These are phyloP conservation scores for Dolichoris vasculosae DNA, from an alignment of 1,140 invertebrate species.

Conservation along the genomic window DNA sequence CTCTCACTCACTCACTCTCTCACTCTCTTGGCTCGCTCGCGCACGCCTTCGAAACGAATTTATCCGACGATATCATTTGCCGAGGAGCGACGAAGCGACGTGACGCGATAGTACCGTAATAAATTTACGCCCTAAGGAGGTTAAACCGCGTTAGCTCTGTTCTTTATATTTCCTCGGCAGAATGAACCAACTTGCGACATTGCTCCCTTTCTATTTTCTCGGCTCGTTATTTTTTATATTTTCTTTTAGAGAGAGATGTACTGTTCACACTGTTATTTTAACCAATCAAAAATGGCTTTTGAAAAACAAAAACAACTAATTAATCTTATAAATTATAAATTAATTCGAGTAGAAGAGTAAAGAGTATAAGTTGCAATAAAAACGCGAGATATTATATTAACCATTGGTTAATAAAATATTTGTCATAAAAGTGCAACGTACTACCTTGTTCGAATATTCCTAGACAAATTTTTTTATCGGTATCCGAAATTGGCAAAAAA, in stretches of 20 bases:
- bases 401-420: no score
- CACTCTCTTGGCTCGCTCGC: background rate
- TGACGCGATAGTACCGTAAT: conserved; percentile 69
- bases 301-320: background rate
- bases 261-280: background rate
- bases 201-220: conserved; percentile 46
- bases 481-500: no score
- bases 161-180: conserved; percentile 74
- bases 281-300: conserved; percentile 17
- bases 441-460: no score
- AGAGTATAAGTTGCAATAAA: no score
- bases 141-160: conserved; percentile 73
- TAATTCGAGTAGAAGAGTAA: background rate
- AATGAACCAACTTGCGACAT: conserved; percentile 39
- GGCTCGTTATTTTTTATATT: conserved; percentile 36
- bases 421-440: no score
- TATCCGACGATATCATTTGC: conserved; percentile 71
- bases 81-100: conserved; percentile 53
- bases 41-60: conserved; percentile 64
- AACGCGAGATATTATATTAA: no score
- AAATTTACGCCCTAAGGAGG: conserved; percentile 74
- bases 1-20: background rate
- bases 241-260: background rate
- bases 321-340: background rate
- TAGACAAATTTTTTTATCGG: no score